Base-by-base conservation (phyloP, 2,113 vertebrate genomes). In the Tenrec ecaudatus region DNA sequence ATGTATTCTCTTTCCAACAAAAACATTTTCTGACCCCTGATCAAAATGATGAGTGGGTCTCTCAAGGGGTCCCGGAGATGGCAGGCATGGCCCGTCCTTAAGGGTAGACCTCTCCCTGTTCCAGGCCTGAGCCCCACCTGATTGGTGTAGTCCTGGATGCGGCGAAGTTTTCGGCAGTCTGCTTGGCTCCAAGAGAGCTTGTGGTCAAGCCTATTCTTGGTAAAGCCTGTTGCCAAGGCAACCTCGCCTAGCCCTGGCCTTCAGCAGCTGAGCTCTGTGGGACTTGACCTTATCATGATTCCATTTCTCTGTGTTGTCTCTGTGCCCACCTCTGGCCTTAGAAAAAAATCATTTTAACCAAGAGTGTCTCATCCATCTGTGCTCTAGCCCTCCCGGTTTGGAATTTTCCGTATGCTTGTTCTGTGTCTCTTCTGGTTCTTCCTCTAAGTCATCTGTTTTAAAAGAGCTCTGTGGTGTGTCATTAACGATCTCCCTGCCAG, bases 301-400 rank as follows among this genome's bases (percentile, higher is more conserved):
- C 16, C 1, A 1, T 86, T 86, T 79, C 62, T 47, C 20, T 85
- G 47, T 80, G 91, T 80, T 82, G 29, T 62, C 47, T 96, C 82
- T 69, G 43, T 82, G 33, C 31, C 77, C 40, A 2, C 60, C 9
- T 89, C 80, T 77, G 83, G 57, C 71, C 43, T 73, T 19, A 9
- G 3, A 31, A 22, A 73, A 25, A 73, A 83, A 69, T 76, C 36
- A 3, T 84, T 82, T 82, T 62, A 86, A 53, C 17, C 15, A 6
- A 29, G 9, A 40, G 38, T 76, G 14, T 71, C 82, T 80, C 69
- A 2, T 71, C 57, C 36, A 19, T 53, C 62, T 66, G 19, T 33
- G 17, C 78, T 40, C 64, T 2, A 38, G n/a, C 16, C 40, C 16
- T 14, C 47, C 68, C 40, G 14, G 36, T 15, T 76, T 25, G 29